Base-by-base conservation (phyloP, 2,888 invertebrate genomes). In the Xanthia icteritia region DNA sequence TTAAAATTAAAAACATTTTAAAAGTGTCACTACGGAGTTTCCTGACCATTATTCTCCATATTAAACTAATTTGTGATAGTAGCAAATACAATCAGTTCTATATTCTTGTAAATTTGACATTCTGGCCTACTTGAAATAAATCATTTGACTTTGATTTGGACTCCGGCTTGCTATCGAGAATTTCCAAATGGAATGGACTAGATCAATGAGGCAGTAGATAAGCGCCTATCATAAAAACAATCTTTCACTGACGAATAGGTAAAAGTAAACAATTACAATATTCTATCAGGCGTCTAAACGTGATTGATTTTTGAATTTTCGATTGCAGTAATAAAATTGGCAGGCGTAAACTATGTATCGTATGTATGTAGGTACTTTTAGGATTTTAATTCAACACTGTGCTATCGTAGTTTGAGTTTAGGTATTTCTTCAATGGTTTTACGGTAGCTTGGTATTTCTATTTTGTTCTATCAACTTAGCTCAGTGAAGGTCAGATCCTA, bases 291-390 rank as follows among this genome's bases (percentile, higher is more conserved):
- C 56, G 82, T 27, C 2, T 45, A 9, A 5, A 17, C 9, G 42
- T 70, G 42, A 27, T 36, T 8, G 36, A 13, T 56, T 31, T n/a
- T 56, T 3, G 17, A 15, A 13, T 56, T 31, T n/a, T 56, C 5
- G 17, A 15, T 73, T 81, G 82, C 82, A 64, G 2, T 64, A 31
- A 31, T 77, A 42, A 20, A 31, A 64, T 15, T n/a, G 5, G 11
- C 54, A 77, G 77, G 82, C 77, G 54, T 77, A 5, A 36, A 61
- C 15, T 51, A 20, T 6, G 8, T 23, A 27, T 54, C 8, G 17
- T 42, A 58, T 36, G 9, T n/a, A 5, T 15, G 23, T 36, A 36
- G 15, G 23, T 39, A 36, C 60, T 31, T 60, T 15, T 31, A 60
- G 2, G 20, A 60, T 39, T 51, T 15, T 48, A 48, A 20, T 73